Evolutionary conservation across 2,888 invertebrate species (phyloP).

Genomic region (Mythimna pallens): DNA sequence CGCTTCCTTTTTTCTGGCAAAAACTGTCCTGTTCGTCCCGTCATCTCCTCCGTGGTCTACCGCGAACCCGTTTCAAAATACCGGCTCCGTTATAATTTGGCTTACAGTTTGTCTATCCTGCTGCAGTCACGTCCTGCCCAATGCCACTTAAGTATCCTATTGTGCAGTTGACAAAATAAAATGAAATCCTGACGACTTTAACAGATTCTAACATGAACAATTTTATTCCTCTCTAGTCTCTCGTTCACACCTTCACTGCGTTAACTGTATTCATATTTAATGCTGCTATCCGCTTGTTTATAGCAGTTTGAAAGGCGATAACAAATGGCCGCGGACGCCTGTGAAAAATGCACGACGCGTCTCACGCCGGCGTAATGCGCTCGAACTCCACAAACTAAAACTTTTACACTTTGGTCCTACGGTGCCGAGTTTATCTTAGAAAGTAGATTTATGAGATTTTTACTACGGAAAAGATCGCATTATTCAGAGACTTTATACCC

Average conservation of each 20-base stretch:
- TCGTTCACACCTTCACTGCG: slow-evolving; percentile 22
- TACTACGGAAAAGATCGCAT: slow-evolving; percentile 64
- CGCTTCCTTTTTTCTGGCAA: no score
- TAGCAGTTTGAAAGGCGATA: slow-evolving; percentile 40
- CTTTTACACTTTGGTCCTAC: slow-evolving; percentile 68
- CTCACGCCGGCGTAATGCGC: slow-evolving; percentile 55
- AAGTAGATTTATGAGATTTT: slow-evolving; percentile 76
- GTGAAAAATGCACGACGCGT: slow-evolving; percentile 64
- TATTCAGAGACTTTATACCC: slow-evolving; percentile 62
- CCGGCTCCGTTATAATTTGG: no score
- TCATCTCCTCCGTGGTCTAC: no score
- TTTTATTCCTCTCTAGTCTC: slow-evolving; percentile 5
- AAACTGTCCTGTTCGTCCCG: no score
- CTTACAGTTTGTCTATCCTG: no score
- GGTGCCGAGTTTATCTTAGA: slow-evolving; percentile 70
- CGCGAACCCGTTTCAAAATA: no score
- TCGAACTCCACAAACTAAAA: slow-evolving; percentile 66
- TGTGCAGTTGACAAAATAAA: not conserved
- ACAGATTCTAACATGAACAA: not conserved
- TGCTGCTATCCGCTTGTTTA: slow-evolving; percentile 34
- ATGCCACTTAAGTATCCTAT: no score
- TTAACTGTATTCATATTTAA: slow-evolving; percentile 42
- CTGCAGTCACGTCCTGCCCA: no score
- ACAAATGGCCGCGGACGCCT: slow-evolving; percentile 52
- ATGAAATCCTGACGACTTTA: not conserved